These are phyloP conservation scores for Colaptes auratus DNA, from an alignment of 2,113 vertebrate species.

Conservation along the genomic window DNA sequence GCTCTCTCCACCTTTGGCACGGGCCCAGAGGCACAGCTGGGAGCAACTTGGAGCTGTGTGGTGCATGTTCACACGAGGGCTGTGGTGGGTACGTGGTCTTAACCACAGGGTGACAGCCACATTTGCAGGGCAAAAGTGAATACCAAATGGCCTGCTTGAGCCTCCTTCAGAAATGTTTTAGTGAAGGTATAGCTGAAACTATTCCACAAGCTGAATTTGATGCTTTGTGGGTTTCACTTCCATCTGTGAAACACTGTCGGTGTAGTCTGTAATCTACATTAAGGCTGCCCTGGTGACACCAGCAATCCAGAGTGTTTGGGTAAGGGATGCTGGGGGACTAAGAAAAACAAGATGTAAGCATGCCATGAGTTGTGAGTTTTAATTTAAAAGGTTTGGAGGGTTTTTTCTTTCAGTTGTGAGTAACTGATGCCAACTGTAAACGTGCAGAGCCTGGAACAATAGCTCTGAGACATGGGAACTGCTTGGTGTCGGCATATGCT, in stretches of 20 bases:
- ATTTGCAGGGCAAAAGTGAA: not conserved
- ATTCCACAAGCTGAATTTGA: not conserved
- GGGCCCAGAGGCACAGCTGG: not conserved
- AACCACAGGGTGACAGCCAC: not conserved
- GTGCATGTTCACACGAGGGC: not conserved
- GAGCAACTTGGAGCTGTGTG: fast-evolving
- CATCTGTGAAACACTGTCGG: not conserved
- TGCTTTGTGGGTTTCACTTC: not conserved
- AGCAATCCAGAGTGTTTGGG: not conserved
- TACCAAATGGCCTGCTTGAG: not conserved
- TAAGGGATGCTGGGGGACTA: not conserved
- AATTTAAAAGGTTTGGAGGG: not conserved
- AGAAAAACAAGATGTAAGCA: not conserved
- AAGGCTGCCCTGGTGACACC: not conserved
- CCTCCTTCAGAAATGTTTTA: not conserved
- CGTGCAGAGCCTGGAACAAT: slow-evolving; percentile 8
- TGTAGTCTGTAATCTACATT: not conserved
- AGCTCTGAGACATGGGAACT: slow-evolving; percentile 6
- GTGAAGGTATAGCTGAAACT: not conserved
- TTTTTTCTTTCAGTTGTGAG: not conserved
- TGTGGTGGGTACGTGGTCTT: not conserved
- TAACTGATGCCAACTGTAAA: not conserved
- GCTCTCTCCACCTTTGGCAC: not conserved
- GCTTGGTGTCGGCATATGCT: not conserved
- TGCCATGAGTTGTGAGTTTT: not conserved